Base-by-base conservation (phyloP, 1,140 invertebrate species). In the Drosophila repleta region DNA sequence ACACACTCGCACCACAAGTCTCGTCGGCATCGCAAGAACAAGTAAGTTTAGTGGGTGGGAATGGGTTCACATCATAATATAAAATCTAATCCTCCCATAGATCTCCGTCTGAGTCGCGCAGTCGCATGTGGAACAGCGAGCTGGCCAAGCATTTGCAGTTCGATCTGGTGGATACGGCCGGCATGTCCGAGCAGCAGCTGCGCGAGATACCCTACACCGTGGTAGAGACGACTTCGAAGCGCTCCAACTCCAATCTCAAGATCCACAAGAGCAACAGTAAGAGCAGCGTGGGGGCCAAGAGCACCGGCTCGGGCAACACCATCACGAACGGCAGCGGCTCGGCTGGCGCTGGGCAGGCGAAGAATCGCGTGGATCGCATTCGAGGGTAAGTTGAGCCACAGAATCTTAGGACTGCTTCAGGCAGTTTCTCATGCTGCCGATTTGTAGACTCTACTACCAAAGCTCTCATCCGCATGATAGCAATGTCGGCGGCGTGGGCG, bases 121-220 rank as follows among this genome's bases (percentile, higher is more conserved):
- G 90, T 32, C 94, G 94, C 83, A 93, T 93, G 53, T 93, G 93
- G 81, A 92, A 96, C 32, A 95, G 94, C 74, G 96, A 97, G 92
- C 90, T 97, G 66, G 94, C 94, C 71, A 94, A 95, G 91, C 97
- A 98, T 92, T 93, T 99, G 76, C 96, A 98, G 90, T 98, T 97
- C 92, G 95, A 96, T 84, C 93, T 98, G 77, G 94, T 98, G 51
- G 97, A 98, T 74, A 97, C 97, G 0, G 94, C 95, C 17, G 96
- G 96, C 37, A 96, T 98, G 95, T 96, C 95, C 48, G 96, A 97
- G 78, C 96, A 96, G 69, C 96, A 98, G 90, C 93, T 98, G 3
- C 94, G 95, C 75, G 96, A 98, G 92, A 98, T 98, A 76, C 96
- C 97, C 3, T 99, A 98, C 91, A 97, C 96, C 2, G 96, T 97